Evolutionary conservation across 1,140 invertebrate genomes (phyloP).

Genomic region (Camponotus floridanus): DNA sequence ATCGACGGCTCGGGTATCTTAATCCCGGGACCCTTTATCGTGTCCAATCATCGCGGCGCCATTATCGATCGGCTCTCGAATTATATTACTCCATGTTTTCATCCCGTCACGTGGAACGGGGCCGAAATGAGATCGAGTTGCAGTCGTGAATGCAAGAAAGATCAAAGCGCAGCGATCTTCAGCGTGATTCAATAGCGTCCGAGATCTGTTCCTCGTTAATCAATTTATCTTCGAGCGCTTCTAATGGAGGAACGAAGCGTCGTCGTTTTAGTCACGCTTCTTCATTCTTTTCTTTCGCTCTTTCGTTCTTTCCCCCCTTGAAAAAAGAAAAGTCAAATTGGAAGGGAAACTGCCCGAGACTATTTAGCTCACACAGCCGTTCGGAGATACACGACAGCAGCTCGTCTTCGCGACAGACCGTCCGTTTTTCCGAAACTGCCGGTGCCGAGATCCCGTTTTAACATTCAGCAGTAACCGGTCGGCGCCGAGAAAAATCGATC

Average conservation of each 20-base stretch:
- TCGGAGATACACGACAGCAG: conserved; percentile 41
- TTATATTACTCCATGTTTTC: conserved; percentile 36
- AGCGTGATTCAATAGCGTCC: conserved; percentile 75
- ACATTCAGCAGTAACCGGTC: conserved; percentile 30
- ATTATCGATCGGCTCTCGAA: conserved; percentile 57
- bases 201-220: conserved; percentile 73
- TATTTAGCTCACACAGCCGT: conserved; percentile 13
- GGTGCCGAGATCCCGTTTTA: conserved; percentile 18
- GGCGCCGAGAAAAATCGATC: conserved; percentile 42
- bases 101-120: conserved; percentile 7
- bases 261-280: conserved; percentile 19
- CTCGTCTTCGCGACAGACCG: conserved; percentile 28
- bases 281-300: conserved; percentile 25
- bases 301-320: background rate
- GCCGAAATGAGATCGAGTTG: conserved; percentile 57
- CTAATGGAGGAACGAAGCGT: conserved; percentile 17
- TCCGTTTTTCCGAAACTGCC: conserved; percentile 21
- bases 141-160: conserved; percentile 57
- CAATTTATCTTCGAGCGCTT: conserved; percentile 65
- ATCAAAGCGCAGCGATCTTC: conserved; percentile 63
- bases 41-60: conserved; percentile 57
- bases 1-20: conserved; percentile 52
- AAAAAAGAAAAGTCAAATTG: conserved; percentile 24
- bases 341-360: conserved; percentile 22
- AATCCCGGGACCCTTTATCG: conserved; percentile 66